Evolutionary conservation across 2,797 vertebrate species (phyloP), one percentile per base, ranked within the genome.

Genomic region (Danio choprae): DNA sequence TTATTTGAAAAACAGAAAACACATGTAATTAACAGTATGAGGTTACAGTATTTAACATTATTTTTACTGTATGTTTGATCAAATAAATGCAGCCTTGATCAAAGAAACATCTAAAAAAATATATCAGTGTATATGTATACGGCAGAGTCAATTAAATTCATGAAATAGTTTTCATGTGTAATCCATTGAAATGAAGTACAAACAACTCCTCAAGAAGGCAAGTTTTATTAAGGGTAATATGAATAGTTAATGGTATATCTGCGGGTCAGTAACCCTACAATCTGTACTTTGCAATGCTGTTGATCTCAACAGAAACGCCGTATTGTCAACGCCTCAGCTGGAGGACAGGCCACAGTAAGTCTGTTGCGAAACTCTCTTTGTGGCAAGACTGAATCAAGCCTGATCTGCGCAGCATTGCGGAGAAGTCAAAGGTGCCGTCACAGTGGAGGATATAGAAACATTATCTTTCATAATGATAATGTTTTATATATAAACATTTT

Each of bases 241-340:
- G 81, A 73, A 64, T 75, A 80, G 75, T 83, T 58, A 62, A 40
- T 55, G 29, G 83, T 77, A 44, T 67, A 63, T 43, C 15, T 13
- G 38, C 80, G 36, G 65, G 46, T 60, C 59, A 81, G n/a, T 81
- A 18, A 83, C 73, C 81, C 60, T 86, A 88, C 59, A 88, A 85
- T 53, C 6, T 92, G 82, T 90, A 81, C 87, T 84, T 92, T 88
- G 90, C 83, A 83, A 87, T 90, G 87, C 88, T 92, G 91, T 88
- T 94, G 86, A 87, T 93, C 83, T 90, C 92, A 92, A 94, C 93
- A 95, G 94, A 95, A 94, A 90, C 93, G 93, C 15, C 93, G 93
- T 87, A 94, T 94, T 92, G 93, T 95, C 86, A 92, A 94, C 89
- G 89, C 91, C 85, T 94, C 93, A 93, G 91, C 90, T 86, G 92